These are phyloP conservation scores for Petrocephalus schoutedeni DNA, from an alignment of 2,797 vertebrate genomes.

Conservation along the genomic window DNA sequence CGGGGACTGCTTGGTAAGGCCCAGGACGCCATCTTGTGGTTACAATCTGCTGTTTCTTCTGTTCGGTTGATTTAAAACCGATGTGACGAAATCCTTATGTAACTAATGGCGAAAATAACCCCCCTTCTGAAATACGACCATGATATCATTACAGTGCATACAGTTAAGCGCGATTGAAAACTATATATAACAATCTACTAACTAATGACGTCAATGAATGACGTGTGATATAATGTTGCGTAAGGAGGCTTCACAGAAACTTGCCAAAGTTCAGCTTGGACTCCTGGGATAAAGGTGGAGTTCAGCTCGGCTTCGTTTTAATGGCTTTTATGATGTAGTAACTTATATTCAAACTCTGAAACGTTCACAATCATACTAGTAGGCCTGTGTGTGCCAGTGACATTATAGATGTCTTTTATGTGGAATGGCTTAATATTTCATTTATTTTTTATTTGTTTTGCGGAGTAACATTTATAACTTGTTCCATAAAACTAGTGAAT, in stretches of 20 bases:
- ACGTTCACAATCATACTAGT: not conserved
- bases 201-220: not conserved
- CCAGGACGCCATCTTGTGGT: constrained; percentile 1
- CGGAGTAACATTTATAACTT: not conserved
- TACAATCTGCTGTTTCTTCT: not conserved
- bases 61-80: not conserved
- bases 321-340: not conserved
- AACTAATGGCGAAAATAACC: not conserved
- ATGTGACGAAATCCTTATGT: not conserved
- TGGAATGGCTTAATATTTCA: not conserved
- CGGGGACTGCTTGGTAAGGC: not conserved
- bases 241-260: not conserved
- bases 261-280: not conserved
- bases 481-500: not conserved
- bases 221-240: not conserved
- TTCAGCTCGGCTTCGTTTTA: not conserved
- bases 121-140: not conserved
- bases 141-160: not conserved
- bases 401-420: not conserved
- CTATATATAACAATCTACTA: not conserved
- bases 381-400: not conserved
- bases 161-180: not conserved
- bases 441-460: not conserved
- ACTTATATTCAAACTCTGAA: not conserved
- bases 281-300: not conserved